Base-by-base conservation (phyloP, 2,888 invertebrate species). In the Drosophila basisetae region DNA sequence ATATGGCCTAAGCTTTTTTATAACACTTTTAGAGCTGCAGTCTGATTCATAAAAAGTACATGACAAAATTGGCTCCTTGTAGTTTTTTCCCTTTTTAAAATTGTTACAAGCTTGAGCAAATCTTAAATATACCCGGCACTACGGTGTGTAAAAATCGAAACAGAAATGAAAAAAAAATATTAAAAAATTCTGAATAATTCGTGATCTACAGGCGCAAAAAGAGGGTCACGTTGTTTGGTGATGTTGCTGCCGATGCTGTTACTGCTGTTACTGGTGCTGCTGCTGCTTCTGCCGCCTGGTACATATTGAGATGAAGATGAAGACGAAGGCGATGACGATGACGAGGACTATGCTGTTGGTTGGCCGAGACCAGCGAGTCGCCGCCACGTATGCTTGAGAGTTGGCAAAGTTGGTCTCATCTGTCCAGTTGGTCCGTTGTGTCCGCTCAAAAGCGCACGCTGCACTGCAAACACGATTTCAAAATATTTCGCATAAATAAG, bases 151-250 rank as follows among this genome's bases (percentile, higher is more conserved):
- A 67, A 68, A 70, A 65, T 54, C 62, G 25, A 68, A 81, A 72
- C 50, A 68, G 68, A 68, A 58, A 43, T 60, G 33, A 55, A 67
- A 88, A 78, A 67, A 61, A 59, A 66, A 9, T 9, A 49, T 52
- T 50, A 72, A 68, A 74, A 82, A 85, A 91, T 88, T 84, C 85
- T 87, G 87, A 91, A 91, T 91, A 90, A 90, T 91, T 92, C 92
- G 92, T 92, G 92, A 92, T 92, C 86, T 82, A 81, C 86, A 92
- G 92, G 92, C 92, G 92, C 92, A 92, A 92, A 91, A 92, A 92
- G 91, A 91, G 91, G 92, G 92, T 92, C 92, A 92, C 92, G 92
- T 89, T 91, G 91, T 84, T 74, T 69, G 71, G 50, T 54, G 77
- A 59, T 68, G 67, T 25, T 64, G 68, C 54, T 60, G 72, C 56